Conservation (phyloP, 2,888 invertebrate genomes). For the Watsonalla cultraria region DNA sequence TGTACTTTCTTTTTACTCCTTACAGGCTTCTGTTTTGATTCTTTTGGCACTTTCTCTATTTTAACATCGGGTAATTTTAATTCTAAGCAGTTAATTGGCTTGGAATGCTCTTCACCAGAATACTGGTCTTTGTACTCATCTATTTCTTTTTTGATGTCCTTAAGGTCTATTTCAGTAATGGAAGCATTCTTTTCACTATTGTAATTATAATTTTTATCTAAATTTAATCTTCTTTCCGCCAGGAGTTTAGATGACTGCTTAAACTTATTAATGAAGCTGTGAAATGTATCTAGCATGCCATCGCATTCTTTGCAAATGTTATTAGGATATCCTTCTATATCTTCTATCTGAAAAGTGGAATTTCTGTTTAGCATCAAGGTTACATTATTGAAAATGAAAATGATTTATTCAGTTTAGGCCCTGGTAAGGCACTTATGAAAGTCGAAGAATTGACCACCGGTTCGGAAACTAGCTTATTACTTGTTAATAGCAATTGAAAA, state of each 20-base stretch:
- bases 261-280: constrained; percentile 52
- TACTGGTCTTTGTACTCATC: constrained; percentile 16
- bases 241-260: constrained; percentile 46
- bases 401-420: no score
- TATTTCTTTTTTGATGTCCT: constrained; percentile 37
- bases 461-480: no score
- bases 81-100: constrained; percentile 26
- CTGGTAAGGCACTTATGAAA: no score
- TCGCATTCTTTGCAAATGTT: constrained; percentile 54
- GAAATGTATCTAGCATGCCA: constrained; percentile 39
- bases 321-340: constrained; percentile 56
- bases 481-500: not conserved
- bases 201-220: constrained; percentile 25
- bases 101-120: constrained; percentile 20
- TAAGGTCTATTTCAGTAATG: constrained; percentile 29
- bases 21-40: not conserved
- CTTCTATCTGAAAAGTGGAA: constrained; percentile 48
- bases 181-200: constrained; percentile 5
- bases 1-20: constrained; percentile 12
- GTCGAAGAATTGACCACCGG: no score
- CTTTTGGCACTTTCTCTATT: constrained; percentile 14
- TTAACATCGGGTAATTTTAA: constrained; percentile 23
- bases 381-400: no score
- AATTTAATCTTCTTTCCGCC: constrained; percentile 41
- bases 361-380: not conserved